A percentile compares a stretch with the other conserved stretches of the same genome.
phyloP scores from a whole-genome alignment of 2,797 vertebrate genomes.

The Avahi laniger region DNA sequence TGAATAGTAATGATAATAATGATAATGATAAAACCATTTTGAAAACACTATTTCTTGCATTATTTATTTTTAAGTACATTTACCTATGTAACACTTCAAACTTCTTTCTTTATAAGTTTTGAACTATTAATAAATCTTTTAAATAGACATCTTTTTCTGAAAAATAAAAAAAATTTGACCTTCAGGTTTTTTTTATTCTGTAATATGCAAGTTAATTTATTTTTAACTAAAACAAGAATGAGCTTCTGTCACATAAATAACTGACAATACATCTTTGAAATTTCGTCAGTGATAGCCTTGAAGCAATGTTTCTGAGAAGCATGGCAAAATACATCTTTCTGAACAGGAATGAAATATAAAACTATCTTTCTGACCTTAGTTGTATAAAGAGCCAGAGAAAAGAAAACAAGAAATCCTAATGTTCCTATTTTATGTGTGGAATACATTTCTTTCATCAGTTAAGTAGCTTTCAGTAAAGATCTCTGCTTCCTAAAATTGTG shows the following conservation, averaged over 20 bases:
- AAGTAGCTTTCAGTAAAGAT: background rate
- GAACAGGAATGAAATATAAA: background rate
- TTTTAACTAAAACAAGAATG: background rate
- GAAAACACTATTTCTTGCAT: background rate
- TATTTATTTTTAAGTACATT: background rate
- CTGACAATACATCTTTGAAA: background rate
- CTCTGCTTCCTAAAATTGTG: background rate
- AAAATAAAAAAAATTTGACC: background rate
- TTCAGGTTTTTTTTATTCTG: background rate
- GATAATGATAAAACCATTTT: background rate
- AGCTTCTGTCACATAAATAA: background rate
- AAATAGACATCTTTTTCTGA: background rate
- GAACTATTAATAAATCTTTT: background rate
- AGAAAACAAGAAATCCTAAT: background rate
- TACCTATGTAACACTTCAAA: background rate
- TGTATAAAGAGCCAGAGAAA: background rate
- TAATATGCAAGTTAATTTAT: background rate
- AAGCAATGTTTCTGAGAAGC: background rate
- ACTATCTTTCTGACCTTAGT: background rate
- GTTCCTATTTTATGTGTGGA: background rate
- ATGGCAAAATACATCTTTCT: background rate
- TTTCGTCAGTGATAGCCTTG: background rate
- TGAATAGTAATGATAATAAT: background rate
- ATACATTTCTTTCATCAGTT: background rate
- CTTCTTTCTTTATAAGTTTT: background rate